Evolutionary conservation across 2,888 invertebrate genomes (phyloP), one percentile per base, ranked within the genome.

Genomic region (Drosophila subsilvestris): DNA sequence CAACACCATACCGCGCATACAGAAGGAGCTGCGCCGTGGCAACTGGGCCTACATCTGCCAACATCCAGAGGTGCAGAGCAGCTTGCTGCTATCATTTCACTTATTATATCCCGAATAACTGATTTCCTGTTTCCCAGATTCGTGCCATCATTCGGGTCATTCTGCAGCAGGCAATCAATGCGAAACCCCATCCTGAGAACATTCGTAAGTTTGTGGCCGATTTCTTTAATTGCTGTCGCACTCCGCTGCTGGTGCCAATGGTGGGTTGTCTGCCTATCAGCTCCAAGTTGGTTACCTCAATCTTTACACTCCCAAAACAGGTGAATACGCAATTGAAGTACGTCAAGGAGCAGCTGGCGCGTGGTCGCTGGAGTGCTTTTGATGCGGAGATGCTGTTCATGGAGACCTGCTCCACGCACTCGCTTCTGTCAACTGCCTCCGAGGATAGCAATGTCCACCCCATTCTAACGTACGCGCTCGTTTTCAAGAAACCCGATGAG

Each of bases 91-190:
- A 4, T 3, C 29, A 25, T 47, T 25, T 10, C 9, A 32, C 12
- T 32, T 32, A 32, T 10, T 1, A 3, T 29, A 29, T n/a, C 8
- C 8, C 27, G 27, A 27, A 27, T 27, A 27, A 32, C n/a, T 45
- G 1, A 1, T 12, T 7, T 29, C 6, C n/a, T 2, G 0, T 25
- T 9, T 29, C 1, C 17, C 32, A 90, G 90, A 75, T 90, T 44
- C 86, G 90, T 3, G 90, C 90, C 22, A 87, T 90, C 12, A 75
- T 90, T 37, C 82, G 90, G 6, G 88, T 90, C 1, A 79, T 90
- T 12, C 66, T 90, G 27, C 79, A 86, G 29, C 78, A 89, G 32
- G 69, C 86, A 0, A 73, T 90, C 9, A 87, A 80, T 59, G 81
- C 62, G 2, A 76, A 77, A n/a, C 82, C 70, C 1, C 27, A 76